These are phyloP conservation scores for Turnix velox DNA, from an alignment of 2,113 vertebrate species.

Conservation along the genomic window DNA sequence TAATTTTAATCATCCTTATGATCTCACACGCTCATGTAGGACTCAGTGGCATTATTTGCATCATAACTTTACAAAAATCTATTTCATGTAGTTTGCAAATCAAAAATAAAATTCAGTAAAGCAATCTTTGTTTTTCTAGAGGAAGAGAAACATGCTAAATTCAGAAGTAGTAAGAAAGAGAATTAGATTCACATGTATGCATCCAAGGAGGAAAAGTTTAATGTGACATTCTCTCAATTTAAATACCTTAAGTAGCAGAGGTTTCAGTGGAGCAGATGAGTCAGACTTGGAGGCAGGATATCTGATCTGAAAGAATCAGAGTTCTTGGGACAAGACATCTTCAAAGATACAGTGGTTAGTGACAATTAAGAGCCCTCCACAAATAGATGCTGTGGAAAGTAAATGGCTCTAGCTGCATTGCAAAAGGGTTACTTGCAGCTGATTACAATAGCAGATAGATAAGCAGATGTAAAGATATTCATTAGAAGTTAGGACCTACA, in stretches of 20 bases:
- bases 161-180: background rate
- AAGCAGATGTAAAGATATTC: background rate
- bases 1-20: background rate
- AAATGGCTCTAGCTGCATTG: background rate
- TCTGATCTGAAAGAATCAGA: background rate
- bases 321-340: background rate
- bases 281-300: background rate
- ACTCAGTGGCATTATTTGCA: background rate
- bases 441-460: background rate
- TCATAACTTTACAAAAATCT: background rate
- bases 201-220: background rate
- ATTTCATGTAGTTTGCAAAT: background rate
- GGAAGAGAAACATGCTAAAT: background rate
- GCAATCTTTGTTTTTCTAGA: background rate
- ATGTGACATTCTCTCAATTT: background rate
- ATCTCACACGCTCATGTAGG: background rate
- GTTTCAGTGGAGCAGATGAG: background rate
- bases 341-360: background rate
- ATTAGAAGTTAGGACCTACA: background rate
- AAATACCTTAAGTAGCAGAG: background rate
- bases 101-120: background rate
- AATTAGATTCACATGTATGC: background rate
- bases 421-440: background rate
- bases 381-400: background rate
- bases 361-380: background rate